phyloP scores from a whole-genome alignment of 2,797 vertebrate genomes.

The Falco cherrug region DNA sequence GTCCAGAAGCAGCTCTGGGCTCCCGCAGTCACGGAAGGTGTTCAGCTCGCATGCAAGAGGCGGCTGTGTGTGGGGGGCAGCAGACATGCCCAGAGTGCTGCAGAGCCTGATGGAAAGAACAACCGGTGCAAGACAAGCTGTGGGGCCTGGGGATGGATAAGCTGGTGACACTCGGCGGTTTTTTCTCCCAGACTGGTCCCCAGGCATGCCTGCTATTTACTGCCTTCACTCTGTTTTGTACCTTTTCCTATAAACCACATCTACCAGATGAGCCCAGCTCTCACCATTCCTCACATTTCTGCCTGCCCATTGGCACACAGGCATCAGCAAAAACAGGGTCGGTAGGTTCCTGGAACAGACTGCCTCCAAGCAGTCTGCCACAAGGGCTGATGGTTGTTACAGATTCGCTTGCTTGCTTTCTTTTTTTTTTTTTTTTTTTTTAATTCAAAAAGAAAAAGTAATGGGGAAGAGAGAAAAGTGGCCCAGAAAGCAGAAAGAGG shows the following conservation, averaged over 20 bases:
- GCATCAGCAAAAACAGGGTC: neutral
- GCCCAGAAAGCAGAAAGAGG: neutral
- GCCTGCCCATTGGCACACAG: accelerated
- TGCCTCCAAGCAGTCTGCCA: neutral
- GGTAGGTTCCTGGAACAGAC: neutral
- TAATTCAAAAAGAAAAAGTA: neutral
- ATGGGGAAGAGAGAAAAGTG: accelerated
- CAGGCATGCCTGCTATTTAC: accelerated
- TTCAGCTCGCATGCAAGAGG: too few relatives aligned
- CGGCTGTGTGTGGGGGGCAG: too few relatives aligned
- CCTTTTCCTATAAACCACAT: neutral
- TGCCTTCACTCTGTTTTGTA: accelerated
- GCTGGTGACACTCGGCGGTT: accelerated
- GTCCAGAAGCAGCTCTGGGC: too few relatives aligned
- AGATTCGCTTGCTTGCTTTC: neutral
- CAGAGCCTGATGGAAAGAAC: neutral
- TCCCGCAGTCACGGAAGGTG: too few relatives aligned
- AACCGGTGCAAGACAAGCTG: neutral
- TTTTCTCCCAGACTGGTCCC: neutral
- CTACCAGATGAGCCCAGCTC: accelerated
- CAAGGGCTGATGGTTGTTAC: accelerated
- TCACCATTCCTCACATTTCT: accelerated
- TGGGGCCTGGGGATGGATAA: neutral
- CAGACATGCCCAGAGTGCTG: neutral
- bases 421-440: neutral